phyloP scores from a whole-genome alignment of 2,888 invertebrate species.

The Nomada flava region DNA sequence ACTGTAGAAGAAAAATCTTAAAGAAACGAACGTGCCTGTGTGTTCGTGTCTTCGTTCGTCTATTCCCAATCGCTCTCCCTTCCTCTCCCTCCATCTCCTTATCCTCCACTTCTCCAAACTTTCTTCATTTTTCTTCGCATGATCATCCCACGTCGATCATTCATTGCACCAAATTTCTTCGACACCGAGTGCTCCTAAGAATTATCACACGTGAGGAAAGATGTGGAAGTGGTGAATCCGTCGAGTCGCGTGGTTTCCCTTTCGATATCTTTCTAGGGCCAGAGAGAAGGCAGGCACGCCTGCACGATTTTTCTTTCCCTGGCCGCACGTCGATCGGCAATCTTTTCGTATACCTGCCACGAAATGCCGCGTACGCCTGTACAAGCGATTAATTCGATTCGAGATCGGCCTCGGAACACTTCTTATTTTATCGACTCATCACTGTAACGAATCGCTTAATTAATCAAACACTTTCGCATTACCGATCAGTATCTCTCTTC shows the following conservation, averaged over 20 bases:
- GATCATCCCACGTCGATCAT: constrained; percentile 40
- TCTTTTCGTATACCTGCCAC: background rate
- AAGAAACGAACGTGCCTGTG: constrained; percentile 43
- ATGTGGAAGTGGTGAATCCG: constrained; percentile 52
- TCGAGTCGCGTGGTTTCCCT: constrained; percentile 17
- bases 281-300: background rate
- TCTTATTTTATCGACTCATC: no score
- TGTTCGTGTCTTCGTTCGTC: background rate
- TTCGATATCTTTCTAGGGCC: background rate
- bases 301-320: background rate
- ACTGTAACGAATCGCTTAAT: background rate
- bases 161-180: constrained; percentile 2
- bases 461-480: background rate
- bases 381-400: background rate
- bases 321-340: background rate
- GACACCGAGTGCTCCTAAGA: constrained; percentile 59
- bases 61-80: background rate
- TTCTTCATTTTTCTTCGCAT: background rate
- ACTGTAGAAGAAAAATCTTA: constrained; percentile 51
- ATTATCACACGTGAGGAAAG: constrained; percentile 67
- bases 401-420: background rate
- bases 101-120: background rate
- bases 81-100: background rate
- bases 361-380: no score
- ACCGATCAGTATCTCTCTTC: background rate